Base-by-base conservation (phyloP, 1,140 invertebrate species). In the Contarinia nasturtii region DNA sequence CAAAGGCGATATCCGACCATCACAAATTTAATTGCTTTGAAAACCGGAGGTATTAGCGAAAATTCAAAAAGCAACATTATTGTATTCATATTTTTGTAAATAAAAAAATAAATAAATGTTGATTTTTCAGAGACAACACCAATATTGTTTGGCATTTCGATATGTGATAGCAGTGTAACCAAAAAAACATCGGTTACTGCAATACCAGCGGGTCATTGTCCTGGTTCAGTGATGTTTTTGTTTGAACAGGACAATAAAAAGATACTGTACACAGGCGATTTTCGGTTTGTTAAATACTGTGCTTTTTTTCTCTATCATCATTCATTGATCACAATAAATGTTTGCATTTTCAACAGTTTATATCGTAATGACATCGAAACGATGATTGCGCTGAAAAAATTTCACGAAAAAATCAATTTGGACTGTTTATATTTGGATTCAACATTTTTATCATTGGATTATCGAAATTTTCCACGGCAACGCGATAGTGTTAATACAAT, bases 141-240 rank as follows among this genome's bases (percentile, higher is more conserved):
- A 11, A 50, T 48, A 36, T 51, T 50, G 14, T 19, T 18, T 33
- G 49, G 48, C 17, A 51, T 48, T 33, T 40, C 50, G 15, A 38
- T 22, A 48, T 18, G 7, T 49, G 36, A 44, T 55, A 22, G 5
- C 51, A 48, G 48, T 51, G 47, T n/a, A n/a, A 52, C 59, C 45
- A 19, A 53, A 1, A 58, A 53, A 49, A 37, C 80, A 0, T 67
- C 61, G 27, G 72, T 82, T 1, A 76, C 71, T 1, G 58, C 69
- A 7, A 67, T 80, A 44, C 70, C 79, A 18, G 76, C 80, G 2
- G 78, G 74, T 14, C 81, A 83, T 57, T 80, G 79, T 60, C 72
- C 77, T 7, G 80, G 80, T 1, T 80, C 81, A 2, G 69, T 80
- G 0, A 84, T 84, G 80, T 80, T 82, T 59, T 51, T 82, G 11